These are phyloP conservation scores for Syrphus vitripennis DNA, from an alignment of 2,888 invertebrate genomes.

Conservation along the genomic window DNA sequence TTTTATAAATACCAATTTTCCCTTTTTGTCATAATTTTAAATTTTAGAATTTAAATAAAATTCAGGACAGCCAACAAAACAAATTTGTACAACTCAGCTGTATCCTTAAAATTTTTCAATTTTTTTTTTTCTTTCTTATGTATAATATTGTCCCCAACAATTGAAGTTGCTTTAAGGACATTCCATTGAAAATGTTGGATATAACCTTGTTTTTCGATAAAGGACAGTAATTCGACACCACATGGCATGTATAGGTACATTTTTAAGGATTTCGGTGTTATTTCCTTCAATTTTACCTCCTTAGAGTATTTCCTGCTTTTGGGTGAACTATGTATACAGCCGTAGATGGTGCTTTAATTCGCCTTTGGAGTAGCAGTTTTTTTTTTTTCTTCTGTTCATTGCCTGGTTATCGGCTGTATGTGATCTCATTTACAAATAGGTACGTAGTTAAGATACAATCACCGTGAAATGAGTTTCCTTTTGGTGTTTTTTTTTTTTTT, in stretches of 20 bases:
- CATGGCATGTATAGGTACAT: slow-evolving; percentile 64
- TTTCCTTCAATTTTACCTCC: slow-evolving; percentile 37
- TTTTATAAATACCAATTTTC: too few species aligned
- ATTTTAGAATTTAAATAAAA: too few species aligned
- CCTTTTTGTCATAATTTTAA: too few species aligned
- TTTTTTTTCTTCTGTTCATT: slow-evolving; percentile 25
- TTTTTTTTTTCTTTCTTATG: neutral
- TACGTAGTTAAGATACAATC: slow-evolving; percentile 71
- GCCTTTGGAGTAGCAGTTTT: slow-evolving; percentile 10
- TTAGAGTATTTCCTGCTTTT: neutral
- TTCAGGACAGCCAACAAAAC: neutral
- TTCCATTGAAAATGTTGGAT: slow-evolving; percentile 59
- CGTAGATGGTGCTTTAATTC: neutral
- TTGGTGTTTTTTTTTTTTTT: slow-evolving; percentile 14
- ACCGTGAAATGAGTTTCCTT: slow-evolving; percentile 69
- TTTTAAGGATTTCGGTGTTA: slow-evolving; percentile 66
- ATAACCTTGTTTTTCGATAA: slow-evolving; percentile 67
- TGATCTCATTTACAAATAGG: slow-evolving; percentile 72
- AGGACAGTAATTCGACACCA: slow-evolving; percentile 70
- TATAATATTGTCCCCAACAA: neutral
- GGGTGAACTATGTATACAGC: neutral
- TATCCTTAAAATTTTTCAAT: neutral
- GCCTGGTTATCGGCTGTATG: slow-evolving; percentile 67
- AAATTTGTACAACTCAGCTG: neutral
- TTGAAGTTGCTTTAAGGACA: slow-evolving; percentile 55